A percentile compares a stretch with the other conserved stretches of the same genome.
These are phyloP conservation scores for Harmothoe impar DNA, from an alignment of 2,888 invertebrate species.

Conservation along the genomic window DNA sequence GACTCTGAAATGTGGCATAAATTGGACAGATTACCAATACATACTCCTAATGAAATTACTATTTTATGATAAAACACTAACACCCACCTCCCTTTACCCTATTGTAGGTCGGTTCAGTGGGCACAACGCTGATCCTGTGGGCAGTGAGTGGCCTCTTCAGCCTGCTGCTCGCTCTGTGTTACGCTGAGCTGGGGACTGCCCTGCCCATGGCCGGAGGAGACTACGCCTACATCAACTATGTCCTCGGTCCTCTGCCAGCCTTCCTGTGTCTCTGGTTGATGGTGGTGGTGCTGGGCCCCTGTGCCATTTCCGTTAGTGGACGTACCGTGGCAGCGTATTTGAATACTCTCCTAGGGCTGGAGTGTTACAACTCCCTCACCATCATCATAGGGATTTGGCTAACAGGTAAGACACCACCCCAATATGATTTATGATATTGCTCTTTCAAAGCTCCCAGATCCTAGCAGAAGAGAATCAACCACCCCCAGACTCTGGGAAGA, in stretches of 20 bases:
- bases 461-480: too few relatives aligned
- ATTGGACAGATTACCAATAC: too few relatives aligned
- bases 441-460: too few relatives aligned
- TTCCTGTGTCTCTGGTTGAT: conserved; percentile 60
- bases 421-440: too few relatives aligned
- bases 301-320: background rate
- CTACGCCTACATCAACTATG: conserved; percentile 64
- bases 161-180: conserved; percentile 61
- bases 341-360: background rate
- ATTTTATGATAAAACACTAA: too few relatives aligned
- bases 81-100: too few relatives aligned
- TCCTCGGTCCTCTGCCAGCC: conserved; percentile 45
- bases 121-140: conserved; percentile 56
- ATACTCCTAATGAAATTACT: too few relatives aligned
- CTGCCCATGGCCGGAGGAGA: conserved; percentile 63
- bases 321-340: conserved; percentile 41
- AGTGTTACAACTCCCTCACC: conserved; percentile 37
- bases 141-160: conserved; percentile 54
- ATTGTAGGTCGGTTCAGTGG: conserved; percentile 59
- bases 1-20: too few relatives aligned
- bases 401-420: conserved; percentile 4
- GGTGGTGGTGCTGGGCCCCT: conserved; percentile 59
- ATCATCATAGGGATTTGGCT: background rate
- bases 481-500: too few relatives aligned
- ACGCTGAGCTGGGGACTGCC: conserved; percentile 61